phyloP scores from a whole-genome alignment of 30 jellyfish, hydroid and myxozoan genomes.

The Morbakka virulenta region DNA sequence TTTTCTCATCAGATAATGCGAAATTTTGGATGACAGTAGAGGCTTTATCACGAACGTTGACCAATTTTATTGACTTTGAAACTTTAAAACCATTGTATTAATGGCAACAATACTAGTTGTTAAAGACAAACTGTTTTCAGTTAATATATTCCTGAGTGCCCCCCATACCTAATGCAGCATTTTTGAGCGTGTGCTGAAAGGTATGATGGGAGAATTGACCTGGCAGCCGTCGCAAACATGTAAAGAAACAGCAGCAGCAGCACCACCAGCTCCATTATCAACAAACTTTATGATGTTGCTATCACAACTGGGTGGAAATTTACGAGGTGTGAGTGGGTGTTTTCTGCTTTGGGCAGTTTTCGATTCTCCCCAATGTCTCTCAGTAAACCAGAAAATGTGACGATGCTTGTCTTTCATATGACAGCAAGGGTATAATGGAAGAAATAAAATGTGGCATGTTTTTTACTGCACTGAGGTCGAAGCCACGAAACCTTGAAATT shows the following conservation, averaged over 20 bases:
- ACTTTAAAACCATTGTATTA: not conserved
- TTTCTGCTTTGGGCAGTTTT: too few species aligned
- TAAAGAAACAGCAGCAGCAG: too few species aligned
- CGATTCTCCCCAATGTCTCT: not conserved
- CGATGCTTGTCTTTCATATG: not conserved
- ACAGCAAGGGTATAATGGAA: not conserved
- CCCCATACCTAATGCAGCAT: not conserved
- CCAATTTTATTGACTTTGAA: not conserved
- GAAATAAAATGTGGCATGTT: not conserved
- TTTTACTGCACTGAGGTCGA: not conserved
- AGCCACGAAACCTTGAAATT: not conserved
- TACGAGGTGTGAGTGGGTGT: too few species aligned
- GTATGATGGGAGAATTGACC: not conserved
- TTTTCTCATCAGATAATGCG: not conserved
- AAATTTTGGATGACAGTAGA: not conserved
- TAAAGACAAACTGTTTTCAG: not conserved
- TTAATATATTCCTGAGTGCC: not conserved
- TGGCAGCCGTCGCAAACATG: too few species aligned
- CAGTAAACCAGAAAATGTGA: not conserved
- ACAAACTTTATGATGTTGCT: too few species aligned
- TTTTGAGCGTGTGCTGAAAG: not conserved
- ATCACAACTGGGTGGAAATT: too few species aligned
- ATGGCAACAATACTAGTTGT: not conserved
- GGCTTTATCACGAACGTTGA: not conserved
- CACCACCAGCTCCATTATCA: too few species aligned